These are phyloP conservation scores for Leptinotarsa peninsularis DNA, from an alignment of 2,888 invertebrate species.

Conservation along the genomic window DNA sequence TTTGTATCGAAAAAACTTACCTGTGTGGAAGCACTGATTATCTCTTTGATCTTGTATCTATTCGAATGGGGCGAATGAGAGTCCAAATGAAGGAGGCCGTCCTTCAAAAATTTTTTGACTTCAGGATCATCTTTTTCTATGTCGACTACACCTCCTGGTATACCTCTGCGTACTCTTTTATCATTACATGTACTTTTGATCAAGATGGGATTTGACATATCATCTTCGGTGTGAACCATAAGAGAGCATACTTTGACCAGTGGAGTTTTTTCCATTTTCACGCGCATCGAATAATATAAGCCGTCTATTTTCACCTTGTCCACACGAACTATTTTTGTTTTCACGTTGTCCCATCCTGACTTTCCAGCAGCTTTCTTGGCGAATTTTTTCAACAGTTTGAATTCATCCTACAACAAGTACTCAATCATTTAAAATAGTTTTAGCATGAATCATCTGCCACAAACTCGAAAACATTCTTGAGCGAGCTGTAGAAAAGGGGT, in stretches of 20 bases:
- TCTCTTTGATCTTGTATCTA: conserved; percentile 59
- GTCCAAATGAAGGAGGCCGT: conserved; percentile 66
- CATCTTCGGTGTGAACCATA: conserved; percentile 62
- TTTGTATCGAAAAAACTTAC: background rate
- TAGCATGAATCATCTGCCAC: too few relatives aligned
- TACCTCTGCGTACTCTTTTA: conserved; percentile 11
- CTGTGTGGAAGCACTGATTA: conserved; percentile 68
- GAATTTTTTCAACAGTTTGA: conserved; percentile 50
- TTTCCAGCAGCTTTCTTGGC: conserved; percentile 66
- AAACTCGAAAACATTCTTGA: too few relatives aligned
- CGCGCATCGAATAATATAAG: conserved; percentile 62
- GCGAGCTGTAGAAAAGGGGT: too few relatives aligned
- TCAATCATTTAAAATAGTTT: too few relatives aligned
- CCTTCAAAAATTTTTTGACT: conserved; percentile 50
- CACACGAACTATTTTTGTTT: conserved; percentile 65
- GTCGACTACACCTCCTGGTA: conserved; percentile 5
- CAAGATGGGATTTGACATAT: conserved; percentile 64
- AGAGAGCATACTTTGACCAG: conserved; percentile 71
- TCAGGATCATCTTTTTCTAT: conserved; percentile 56
- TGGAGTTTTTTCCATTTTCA: conserved; percentile 53
- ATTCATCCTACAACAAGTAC: conserved; percentile 25
- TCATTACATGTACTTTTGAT: conserved; percentile 68
- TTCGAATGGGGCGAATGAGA: conserved; percentile 56
- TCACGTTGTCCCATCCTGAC: conserved; percentile 65
- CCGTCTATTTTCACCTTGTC: conserved; percentile 61